A percentile compares a stretch with the other conserved stretches of the same genome.
These are phyloP conservation scores for Odontothrips loti DNA, from an alignment of 2,888 invertebrate species.

Conservation along the genomic window DNA sequence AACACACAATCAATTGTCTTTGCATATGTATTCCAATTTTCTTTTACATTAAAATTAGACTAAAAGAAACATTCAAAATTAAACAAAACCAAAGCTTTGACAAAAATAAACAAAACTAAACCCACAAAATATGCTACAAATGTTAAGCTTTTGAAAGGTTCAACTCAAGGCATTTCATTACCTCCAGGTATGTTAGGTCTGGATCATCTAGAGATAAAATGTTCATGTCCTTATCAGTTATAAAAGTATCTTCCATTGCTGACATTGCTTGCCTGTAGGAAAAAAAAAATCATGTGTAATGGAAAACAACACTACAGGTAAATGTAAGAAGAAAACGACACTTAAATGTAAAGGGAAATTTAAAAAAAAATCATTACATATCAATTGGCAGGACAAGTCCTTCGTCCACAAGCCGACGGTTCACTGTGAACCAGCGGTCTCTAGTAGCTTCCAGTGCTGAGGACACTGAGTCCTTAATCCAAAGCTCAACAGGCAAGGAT, in stretches of 20 bases:
- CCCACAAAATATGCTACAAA: too few species aligned
- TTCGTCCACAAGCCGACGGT: slow-evolving; percentile 59
- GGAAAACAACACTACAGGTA: too few species aligned
- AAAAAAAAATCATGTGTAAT: slow-evolving; percentile 22
- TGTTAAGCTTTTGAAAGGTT: too few species aligned
- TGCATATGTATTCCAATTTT: too few species aligned
- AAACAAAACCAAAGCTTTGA: too few species aligned
- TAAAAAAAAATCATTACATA: slow-evolving; percentile 41
- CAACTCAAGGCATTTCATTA: neutral
- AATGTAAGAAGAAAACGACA: slow-evolving; percentile 2
- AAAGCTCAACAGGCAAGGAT: slow-evolving; percentile 57
- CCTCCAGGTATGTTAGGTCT: neutral
- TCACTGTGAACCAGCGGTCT: slow-evolving; percentile 62
- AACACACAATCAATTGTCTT: too few species aligned
- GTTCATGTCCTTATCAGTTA: neutral
- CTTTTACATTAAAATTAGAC: too few species aligned
- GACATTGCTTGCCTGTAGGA: neutral
- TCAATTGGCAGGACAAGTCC: slow-evolving; percentile 57
- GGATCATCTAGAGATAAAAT: neutral
- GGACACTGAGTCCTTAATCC: slow-evolving; percentile 57
- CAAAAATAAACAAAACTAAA: too few species aligned
- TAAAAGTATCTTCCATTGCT: neutral
- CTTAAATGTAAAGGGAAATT: too few species aligned
- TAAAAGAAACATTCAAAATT: too few species aligned
- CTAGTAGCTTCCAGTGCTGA: slow-evolving; percentile 63